These are phyloP conservation scores for Anableps anableps DNA, from an alignment of 2,797 vertebrate species.

Conservation along the genomic window DNA sequence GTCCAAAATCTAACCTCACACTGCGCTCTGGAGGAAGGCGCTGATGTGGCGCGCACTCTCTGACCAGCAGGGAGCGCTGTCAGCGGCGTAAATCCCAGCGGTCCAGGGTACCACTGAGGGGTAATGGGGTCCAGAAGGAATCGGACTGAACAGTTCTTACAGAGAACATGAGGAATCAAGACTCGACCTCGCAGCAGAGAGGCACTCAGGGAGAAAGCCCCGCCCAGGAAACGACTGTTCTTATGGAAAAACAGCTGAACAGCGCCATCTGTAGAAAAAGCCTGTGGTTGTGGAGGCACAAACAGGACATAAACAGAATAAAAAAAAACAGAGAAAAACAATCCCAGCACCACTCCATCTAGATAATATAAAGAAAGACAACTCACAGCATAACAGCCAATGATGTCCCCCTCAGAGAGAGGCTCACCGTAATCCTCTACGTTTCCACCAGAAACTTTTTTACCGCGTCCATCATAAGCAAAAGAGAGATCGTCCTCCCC, in stretches of 20 bases:
- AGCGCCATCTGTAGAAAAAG: conserved; percentile 77
- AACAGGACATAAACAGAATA: neutral
- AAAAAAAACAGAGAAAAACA: neutral
- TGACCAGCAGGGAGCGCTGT: conserved; percentile 73
- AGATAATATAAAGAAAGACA: neutral
- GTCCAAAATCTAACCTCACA: conserved; percentile 83
- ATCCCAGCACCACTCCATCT: neutral
- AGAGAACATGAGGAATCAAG: conserved; percentile 88
- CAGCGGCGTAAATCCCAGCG: conserved; percentile 80
- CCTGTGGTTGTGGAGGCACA: conserved; percentile 62
- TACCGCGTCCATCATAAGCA: conserved; percentile 85
- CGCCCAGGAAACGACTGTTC: conserved; percentile 84
- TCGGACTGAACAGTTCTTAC: conserved; percentile 84
- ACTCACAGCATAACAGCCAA: conserved; percentile 91
- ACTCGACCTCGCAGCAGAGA: conserved; percentile 70
- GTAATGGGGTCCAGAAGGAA: conserved; percentile 84
- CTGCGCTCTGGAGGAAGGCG: conserved; percentile 76
- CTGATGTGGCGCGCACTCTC: conserved; percentile 63
- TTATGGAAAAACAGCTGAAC: conserved; percentile 88
- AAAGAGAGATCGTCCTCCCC: conserved; percentile 89
- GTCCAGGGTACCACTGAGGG: conserved; percentile 81
- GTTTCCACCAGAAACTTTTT: conserved; percentile 82
- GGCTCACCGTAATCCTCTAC: conserved; percentile 86
- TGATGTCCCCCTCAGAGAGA: conserved; percentile 87
- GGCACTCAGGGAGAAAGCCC: conserved; percentile 80